Conservation (phyloP, 2,113 vertebrate genomes). For the Australoheros scitulus region DNA sequence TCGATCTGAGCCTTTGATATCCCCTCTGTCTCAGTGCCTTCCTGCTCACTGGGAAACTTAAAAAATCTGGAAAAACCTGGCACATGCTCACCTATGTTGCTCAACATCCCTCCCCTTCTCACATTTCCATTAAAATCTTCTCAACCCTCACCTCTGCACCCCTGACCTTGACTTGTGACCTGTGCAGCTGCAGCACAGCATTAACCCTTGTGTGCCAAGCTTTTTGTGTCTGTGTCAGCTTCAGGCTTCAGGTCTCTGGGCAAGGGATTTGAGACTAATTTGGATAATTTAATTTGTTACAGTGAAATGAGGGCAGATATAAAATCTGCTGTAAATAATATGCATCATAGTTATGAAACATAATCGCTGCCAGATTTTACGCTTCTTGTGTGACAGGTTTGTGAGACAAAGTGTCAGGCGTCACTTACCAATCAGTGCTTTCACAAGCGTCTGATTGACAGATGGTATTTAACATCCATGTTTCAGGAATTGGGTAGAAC, state of each 20-base stretch:
- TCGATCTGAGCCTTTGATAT: too few species aligned
- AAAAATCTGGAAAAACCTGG: background rate
- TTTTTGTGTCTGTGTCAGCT: background rate
- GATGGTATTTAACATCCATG: background rate
- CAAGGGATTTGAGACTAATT: background rate
- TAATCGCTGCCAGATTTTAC: background rate
- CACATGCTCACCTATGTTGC: background rate
- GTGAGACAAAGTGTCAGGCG: background rate
- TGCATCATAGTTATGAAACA: background rate
- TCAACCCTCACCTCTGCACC: background rate
- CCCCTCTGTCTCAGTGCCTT: too few species aligned
- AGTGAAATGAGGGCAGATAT: background rate
- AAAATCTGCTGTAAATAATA: background rate
- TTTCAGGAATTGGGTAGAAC: background rate
- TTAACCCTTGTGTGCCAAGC: background rate
- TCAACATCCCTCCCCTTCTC: background rate
- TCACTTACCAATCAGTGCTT: background rate
- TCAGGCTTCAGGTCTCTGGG: background rate
- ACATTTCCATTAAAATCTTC: background rate
- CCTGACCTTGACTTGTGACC: constrained; percentile 12
- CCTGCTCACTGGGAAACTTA: too few species aligned
- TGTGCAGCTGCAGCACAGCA: constrained; percentile 32
- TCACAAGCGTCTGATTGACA: background rate
- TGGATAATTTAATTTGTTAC: background rate
- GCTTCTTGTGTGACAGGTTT: background rate